phyloP scores from a whole-genome alignment of 1,140 invertebrate species.

The Saxidomus purpurata region DNA sequence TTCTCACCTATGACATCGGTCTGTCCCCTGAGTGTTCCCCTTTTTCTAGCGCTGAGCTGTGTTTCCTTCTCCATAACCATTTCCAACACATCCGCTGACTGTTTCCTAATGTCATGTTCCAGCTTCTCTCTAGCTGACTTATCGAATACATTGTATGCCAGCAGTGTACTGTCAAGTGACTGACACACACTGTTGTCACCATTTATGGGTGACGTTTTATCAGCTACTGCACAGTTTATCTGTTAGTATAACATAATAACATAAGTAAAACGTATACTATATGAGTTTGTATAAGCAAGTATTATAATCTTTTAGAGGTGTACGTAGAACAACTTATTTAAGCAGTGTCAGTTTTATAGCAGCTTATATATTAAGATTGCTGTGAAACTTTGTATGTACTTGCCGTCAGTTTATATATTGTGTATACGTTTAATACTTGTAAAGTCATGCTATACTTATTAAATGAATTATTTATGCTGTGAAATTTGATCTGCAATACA shows the following conservation, averaged over 20 bases:
- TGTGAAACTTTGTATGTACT: too few relatives aligned
- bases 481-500: too few relatives aligned
- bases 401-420: too few relatives aligned
- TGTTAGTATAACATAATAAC: background rate
- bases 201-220: slow-evolving; percentile 7
- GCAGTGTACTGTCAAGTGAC: slow-evolving; percentile 59
- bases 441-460: too few relatives aligned
- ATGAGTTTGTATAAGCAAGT: too few relatives aligned
- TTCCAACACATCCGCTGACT: slow-evolving; percentile 63
- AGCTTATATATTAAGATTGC: too few relatives aligned
- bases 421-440: too few relatives aligned
- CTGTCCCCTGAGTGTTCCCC: slow-evolving; percentile 70
- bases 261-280: too few relatives aligned
- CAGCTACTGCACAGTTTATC: slow-evolving; percentile 10
- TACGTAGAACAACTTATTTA: too few relatives aligned
- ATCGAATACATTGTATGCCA: slow-evolving; percentile 55
- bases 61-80: slow-evolving; percentile 69
- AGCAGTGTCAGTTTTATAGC: too few relatives aligned
- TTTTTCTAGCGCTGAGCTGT: slow-evolving; percentile 52
- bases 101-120: background rate
- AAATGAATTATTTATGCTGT: too few relatives aligned
- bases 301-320: too few relatives aligned
- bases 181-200: slow-evolving; percentile 30
- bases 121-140: slow-evolving; percentile 15
- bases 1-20: slow-evolving; percentile 75